These are phyloP conservation scores for Lithophane leautieri DNA, from an alignment of 2,888 invertebrate species.

Conservation along the genomic window DNA sequence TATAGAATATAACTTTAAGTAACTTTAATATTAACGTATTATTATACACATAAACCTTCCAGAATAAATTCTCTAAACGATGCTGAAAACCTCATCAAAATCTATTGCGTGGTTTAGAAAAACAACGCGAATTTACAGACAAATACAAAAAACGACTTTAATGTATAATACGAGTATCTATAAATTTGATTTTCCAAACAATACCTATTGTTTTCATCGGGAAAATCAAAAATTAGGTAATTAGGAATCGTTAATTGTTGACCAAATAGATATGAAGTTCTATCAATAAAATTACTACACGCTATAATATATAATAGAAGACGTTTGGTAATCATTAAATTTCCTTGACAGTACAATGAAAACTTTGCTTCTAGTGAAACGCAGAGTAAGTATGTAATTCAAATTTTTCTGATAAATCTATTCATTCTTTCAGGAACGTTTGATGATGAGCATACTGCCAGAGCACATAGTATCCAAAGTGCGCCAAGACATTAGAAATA, in stretches of 20 bases:
- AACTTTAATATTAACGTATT: too few relatives aligned
- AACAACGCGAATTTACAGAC: too few relatives aligned
- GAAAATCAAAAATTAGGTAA: too few relatives aligned
- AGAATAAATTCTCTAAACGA: too few relatives aligned
- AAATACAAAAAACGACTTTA: too few relatives aligned
- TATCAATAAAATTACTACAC: not conserved
- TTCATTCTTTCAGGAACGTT: constrained; percentile 92
- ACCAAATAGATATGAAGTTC: not conserved
- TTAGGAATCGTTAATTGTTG: not conserved
- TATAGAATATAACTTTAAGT: too few relatives aligned
- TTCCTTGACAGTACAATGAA: not conserved
- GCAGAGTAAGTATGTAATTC: not conserved
- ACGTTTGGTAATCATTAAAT: not conserved
- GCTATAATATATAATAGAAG: not conserved
- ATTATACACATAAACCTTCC: too few relatives aligned
- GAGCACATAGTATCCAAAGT: constrained; percentile 94
- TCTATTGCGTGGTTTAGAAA: too few relatives aligned
- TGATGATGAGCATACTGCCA: constrained; percentile 96
- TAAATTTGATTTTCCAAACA: not conserved
- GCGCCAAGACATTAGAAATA: constrained; percentile 90
- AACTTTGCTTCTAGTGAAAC: not conserved
- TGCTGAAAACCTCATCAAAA: too few relatives aligned
- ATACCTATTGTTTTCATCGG: too few relatives aligned
- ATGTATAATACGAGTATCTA: too few relatives aligned
- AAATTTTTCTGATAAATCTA: not conserved